Conservation (phyloP, 2,797 vertebrate species). For the Capromys pilorides region DNA sequence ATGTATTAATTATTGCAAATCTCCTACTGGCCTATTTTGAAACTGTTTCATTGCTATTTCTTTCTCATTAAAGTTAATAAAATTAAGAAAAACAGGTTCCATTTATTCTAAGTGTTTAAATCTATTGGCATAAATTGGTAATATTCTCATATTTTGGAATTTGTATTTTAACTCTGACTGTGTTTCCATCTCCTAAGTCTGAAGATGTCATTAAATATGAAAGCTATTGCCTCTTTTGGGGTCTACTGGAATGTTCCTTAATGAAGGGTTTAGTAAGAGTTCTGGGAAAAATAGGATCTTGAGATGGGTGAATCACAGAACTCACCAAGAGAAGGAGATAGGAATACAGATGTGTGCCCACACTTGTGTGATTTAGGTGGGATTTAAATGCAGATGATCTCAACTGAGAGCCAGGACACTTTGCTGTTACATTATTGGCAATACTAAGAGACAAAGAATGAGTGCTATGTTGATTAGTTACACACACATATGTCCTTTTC, state of each 20-base stretch:
- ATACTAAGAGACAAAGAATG: background rate
- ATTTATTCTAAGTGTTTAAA: constrained; percentile 21
- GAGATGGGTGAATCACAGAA: background rate
- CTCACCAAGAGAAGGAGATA: background rate
- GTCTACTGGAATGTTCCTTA: background rate
- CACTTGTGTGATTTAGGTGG: background rate
- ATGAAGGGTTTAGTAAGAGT: background rate
- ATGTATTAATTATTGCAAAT: too few relatives aligned
- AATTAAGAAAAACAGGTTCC: background rate
- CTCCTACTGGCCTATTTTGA: too few relatives aligned
- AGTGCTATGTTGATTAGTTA: background rate
- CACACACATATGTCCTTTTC: background rate
- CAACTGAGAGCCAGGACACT: background rate
- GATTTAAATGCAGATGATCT: background rate
- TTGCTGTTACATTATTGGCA: background rate
- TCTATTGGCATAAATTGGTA: constrained; percentile 13
- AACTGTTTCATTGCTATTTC: too few relatives aligned
- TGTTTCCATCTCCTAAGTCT: constrained; percentile 27
- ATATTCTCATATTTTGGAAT: background rate
- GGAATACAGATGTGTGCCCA: background rate
- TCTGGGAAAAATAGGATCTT: background rate
- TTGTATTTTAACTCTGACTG: background rate
- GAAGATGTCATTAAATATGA: background rate
- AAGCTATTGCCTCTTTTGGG: background rate
- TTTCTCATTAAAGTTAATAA: too few relatives aligned